Conservation (phyloP, 2,113 vertebrate genomes). For the Campylomormyrus tamandua region DNA sequence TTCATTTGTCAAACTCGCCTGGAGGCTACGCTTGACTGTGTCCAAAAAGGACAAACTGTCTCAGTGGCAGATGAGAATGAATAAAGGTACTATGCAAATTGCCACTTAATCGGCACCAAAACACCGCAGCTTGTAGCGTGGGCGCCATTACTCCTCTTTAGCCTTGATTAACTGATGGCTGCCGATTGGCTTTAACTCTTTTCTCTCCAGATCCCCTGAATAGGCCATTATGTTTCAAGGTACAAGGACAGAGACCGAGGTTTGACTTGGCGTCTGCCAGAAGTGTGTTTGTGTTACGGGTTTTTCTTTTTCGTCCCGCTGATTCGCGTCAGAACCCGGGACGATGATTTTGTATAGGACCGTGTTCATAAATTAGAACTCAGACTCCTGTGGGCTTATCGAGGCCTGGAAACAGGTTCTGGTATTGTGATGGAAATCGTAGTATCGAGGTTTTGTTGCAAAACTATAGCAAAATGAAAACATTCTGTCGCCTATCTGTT, state of each 20-base stretch:
- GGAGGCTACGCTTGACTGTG: conserved; percentile 47
- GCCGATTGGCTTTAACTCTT: conserved; percentile 48
- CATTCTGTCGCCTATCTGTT: neutral
- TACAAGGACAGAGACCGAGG: neutral
- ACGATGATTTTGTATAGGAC: neutral
- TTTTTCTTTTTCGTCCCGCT: neutral
- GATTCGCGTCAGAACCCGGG: neutral
- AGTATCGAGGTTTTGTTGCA: neutral
- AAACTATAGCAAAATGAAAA: neutral
- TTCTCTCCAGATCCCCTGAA: conserved; percentile 9
- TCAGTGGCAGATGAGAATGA: conserved; percentile 44
- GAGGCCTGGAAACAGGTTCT: neutral
- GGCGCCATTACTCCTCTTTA: conserved; percentile 57
- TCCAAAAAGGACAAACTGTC: conserved; percentile 49
- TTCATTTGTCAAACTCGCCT: conserved; percentile 59
- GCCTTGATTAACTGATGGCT: conserved; percentile 63
- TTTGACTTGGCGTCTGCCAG: neutral
- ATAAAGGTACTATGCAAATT: conserved; percentile 63
- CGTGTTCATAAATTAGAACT: neutral
- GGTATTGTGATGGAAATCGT: neutral
- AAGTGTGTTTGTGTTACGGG: neutral
- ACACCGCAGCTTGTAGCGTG: conserved; percentile 47
- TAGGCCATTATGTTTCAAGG: neutral
- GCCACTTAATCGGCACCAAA: conserved; percentile 57
- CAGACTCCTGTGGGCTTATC: neutral